A percentile compares a stretch with the other conserved stretches of the same genome.
phyloP scores from a whole-genome alignment of 2,888 invertebrate species.

The Nomada goodeniana region DNA sequence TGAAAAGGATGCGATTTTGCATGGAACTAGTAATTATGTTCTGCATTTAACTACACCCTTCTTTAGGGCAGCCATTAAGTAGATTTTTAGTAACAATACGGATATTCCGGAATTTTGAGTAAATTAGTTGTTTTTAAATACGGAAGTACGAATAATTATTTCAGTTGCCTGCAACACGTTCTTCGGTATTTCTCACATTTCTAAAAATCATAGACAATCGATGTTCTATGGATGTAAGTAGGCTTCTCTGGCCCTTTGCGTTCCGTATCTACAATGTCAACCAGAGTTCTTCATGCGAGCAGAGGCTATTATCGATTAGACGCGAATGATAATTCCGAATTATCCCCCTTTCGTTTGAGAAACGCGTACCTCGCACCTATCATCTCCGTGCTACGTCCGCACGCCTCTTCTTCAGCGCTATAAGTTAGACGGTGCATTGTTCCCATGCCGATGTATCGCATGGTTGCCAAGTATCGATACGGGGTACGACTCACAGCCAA shows the following conservation, averaged over 20 bases:
- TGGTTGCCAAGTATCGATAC: conserved; percentile 65
- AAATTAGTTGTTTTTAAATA: no score
- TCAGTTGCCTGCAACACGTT: no score
- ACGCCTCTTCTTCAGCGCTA: conserved; percentile 48
- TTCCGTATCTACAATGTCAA: conserved; percentile 1
- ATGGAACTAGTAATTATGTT: background rate
- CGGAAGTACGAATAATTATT: no score
- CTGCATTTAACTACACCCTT: background rate
- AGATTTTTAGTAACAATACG: background rate
- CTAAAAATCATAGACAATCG: no score
- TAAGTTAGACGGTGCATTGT: conserved; percentile 69
- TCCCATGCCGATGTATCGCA: conserved; percentile 66
- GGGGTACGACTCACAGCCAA: conserved; percentile 71
- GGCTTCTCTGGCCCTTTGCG: no score
- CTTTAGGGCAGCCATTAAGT: background rate
- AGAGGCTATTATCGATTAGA: conserved; percentile 57
- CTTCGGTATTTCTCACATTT: no score
- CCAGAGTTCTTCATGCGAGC: conserved; percentile 5
- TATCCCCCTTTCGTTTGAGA: conserved; percentile 56
- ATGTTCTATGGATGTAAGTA: no score
- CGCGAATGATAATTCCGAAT: conserved; percentile 62
- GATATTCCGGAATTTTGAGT: no score
- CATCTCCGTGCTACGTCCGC: conserved; percentile 59
- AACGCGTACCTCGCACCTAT: conserved; percentile 66
- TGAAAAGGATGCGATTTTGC: background rate